These are phyloP conservation scores for Spea bombifrons DNA, from an alignment of 2,113 vertebrate species.

Conservation along the genomic window DNA sequence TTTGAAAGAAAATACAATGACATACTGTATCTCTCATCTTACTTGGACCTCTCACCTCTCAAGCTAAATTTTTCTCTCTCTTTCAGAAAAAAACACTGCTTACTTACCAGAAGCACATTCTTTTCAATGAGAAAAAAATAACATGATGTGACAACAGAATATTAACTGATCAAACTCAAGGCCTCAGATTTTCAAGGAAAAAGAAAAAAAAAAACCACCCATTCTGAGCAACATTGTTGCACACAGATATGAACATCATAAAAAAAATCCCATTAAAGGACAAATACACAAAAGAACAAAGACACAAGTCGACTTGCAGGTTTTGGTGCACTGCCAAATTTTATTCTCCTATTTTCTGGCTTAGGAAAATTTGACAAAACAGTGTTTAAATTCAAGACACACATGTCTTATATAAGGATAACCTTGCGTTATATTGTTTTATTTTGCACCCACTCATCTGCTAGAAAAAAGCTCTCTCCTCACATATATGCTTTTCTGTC, in stretches of 20 bases:
- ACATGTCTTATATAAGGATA: conserved; percentile 45
- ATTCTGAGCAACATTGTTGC: too few species aligned
- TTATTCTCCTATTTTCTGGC: conserved; percentile 38
- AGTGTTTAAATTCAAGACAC: conserved; percentile 45
- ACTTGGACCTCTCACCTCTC: conserved; percentile 9
- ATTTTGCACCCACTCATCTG: conserved; percentile 26
- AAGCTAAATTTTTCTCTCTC: neutral
- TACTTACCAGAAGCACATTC: neutral
- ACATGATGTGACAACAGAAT: conserved; percentile 1
- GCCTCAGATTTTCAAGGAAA: too few species aligned
- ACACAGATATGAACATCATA: too few species aligned
- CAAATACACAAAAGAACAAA: neutral
- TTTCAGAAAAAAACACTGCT: neutral
- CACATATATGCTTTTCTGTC: neutral
- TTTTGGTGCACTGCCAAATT: conserved; percentile 45
- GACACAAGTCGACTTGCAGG: neutral
- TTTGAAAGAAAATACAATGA: neutral
- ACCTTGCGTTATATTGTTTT: neutral
- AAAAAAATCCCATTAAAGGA: neutral
- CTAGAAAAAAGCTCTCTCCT: neutral
- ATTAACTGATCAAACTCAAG: neutral
- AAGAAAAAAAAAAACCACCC: too few species aligned
- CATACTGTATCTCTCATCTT: conserved; percentile 1
- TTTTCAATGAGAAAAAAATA: neutral
- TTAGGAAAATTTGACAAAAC: conserved; percentile 42